Conservation (phyloP, 2,888 invertebrate genomes). For the Urechis unicinctus region DNA sequence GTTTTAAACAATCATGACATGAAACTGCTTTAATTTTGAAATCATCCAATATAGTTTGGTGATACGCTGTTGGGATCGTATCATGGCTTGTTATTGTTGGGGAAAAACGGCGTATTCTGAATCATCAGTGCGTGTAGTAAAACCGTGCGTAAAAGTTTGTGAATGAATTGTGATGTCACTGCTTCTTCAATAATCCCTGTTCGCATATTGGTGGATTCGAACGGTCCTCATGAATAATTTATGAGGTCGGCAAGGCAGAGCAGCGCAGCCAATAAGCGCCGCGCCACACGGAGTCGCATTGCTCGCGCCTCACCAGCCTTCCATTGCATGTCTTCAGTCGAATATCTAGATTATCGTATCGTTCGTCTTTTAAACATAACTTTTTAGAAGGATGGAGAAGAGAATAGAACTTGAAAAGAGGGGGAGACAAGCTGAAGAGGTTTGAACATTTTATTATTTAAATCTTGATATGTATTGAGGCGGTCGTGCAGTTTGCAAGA, state of each 20-base stretch:
- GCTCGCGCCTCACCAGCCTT: background rate
- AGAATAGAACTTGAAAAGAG: slow-evolving; percentile 88
- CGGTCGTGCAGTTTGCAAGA: background rate
- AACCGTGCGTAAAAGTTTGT: no score
- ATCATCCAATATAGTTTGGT: no score
- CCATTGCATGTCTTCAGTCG: no score
- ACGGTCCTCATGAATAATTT: background rate
- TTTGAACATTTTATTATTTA: slow-evolving; percentile 51
- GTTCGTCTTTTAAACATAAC: background rate
- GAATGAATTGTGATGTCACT: no score
- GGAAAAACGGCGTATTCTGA: no score
- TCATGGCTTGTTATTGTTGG: no score
- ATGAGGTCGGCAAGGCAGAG: background rate
- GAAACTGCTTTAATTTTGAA: no score
- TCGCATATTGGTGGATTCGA: no score
- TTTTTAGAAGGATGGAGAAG: slow-evolving; percentile 19
- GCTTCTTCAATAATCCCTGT: no score
- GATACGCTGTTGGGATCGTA: no score
- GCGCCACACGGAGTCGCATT: background rate
- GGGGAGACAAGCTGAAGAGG: slow-evolving; percentile 82
- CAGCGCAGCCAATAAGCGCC: background rate
- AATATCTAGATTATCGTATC: background rate
- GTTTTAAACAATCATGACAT: no score
- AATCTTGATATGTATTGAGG: background rate
- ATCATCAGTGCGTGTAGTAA: no score